phyloP scores from a whole-genome alignment of 1,140 invertebrate species.

The Colletes latitarsis region DNA sequence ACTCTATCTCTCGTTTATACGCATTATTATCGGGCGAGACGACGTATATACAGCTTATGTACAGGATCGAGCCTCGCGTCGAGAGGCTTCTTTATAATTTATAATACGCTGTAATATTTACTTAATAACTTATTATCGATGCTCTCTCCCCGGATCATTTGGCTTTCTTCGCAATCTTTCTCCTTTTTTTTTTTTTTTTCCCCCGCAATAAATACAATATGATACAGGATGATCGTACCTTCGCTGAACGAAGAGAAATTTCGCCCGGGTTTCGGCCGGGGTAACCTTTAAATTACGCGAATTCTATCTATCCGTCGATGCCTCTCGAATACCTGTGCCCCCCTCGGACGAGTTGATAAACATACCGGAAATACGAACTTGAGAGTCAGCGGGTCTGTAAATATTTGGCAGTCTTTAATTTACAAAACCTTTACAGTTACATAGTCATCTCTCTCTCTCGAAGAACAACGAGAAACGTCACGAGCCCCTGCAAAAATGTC shows the following conservation, averaged over 20 bases:
- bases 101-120: conserved; percentile 66
- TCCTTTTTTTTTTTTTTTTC: neutral
- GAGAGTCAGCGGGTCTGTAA: conserved; percentile 6
- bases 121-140: conserved; percentile 77
- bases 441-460: neutral
- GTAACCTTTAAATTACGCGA: neutral
- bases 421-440: conserved; percentile 1
- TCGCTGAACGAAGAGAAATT: conserved; percentile 7
- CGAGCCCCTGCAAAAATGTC: too few relatives aligned
- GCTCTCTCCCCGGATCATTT: conserved; percentile 52
- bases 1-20: conserved; percentile 66
- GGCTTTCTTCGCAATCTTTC: conserved; percentile 3
- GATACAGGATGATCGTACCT: conserved; percentile 66
- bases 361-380: neutral
- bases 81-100: conserved; percentile 68
- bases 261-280: neutral
- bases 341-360: neutral
- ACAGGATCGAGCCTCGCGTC: conserved; percentile 56
- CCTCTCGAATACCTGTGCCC: neutral
- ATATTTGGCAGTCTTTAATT: conserved; percentile 44
- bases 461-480: too few relatives aligned
- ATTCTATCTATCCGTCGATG: neutral
- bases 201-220: conserved; percentile 78
- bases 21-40: conserved; percentile 64
- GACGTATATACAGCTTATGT: conserved; percentile 73